phyloP scores from a whole-genome alignment of 2,113 vertebrate species.

The Myrmecophaga tridactyla region DNA sequence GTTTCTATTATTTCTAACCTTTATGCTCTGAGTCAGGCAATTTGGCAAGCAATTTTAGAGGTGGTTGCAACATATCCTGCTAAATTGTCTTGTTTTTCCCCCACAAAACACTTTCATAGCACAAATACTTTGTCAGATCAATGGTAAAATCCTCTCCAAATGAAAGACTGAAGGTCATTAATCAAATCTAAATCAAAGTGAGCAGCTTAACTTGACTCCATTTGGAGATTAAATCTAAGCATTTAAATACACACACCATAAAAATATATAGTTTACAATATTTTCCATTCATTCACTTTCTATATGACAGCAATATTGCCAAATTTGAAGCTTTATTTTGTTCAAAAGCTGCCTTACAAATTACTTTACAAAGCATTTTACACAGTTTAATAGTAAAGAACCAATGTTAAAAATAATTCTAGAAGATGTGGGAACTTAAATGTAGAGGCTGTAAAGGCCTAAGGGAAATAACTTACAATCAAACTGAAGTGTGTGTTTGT shows the following conservation, averaged over 20 bases:
- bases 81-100: constrained; percentile 16
- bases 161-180: constrained; percentile 60
- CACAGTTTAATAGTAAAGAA: not conserved
- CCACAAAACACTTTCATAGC: constrained; percentile 40
- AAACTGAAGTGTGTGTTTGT: not conserved
- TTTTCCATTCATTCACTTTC: constrained; percentile 53
- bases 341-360: constrained; percentile 22
- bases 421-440: not conserved
- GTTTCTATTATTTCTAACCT: constrained; percentile 30
- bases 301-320: constrained; percentile 16
- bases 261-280: constrained; percentile 38
- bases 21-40: constrained; percentile 46
- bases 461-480: not conserved
- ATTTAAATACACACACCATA: constrained; percentile 58
- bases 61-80: constrained; percentile 15
- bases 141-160: constrained; percentile 58
- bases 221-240: constrained; percentile 63
- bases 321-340: constrained; percentile 45
- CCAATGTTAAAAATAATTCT: not conserved
- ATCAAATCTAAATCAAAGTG: constrained; percentile 45
- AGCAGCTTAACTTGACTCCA: constrained; percentile 35
- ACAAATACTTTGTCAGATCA: constrained; percentile 38
- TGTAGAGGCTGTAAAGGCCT: not conserved
- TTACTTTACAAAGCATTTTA: constrained; percentile 22
- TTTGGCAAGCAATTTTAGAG: constrained; percentile 50